Evolutionary conservation across 2,113 vertebrate species (phyloP), one percentile per base, ranked within the genome.

Genomic region (Platichthys flesus): DNA sequence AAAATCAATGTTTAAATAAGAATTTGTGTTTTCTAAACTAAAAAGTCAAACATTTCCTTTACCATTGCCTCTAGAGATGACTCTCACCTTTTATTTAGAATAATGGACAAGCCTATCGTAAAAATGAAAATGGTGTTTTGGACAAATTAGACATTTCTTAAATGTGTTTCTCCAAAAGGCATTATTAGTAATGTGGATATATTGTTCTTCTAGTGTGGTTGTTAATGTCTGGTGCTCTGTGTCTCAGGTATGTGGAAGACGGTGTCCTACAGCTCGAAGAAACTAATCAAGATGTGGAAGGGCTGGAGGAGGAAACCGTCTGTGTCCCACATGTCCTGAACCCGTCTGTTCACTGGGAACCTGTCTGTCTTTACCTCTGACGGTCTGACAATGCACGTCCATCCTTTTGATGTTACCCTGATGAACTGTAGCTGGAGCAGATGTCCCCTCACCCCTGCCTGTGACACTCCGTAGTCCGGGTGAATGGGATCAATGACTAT

Each of bases 231-330:
- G 18, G 10, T 56, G n/a, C 21, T 20, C n/a, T 24, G 54, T 42
- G 10, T 42, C 5, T 59, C 45, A 98, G 98, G 98, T 8, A 23
- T 96, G 69, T 93, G 95, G 93, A 99, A 98, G 78, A 95, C 96
- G 0, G 2, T 97, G 78, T 91, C 89, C 1, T 99, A 99, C 81
- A 96, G 97, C 88, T 90, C 93, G 24, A 96, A 93, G 84, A 99
- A 99, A 88, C 90, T 99, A 26, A 83, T 91, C 62, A 99, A 98
- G 93, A 99, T 99, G 97, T 94, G 96, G 91, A 97, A 92, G 79
- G 97, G 97, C 65, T 96, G 95, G 94, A 86, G 95, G 73, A 95
- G 89, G 89, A 96, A 95, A 90, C 78, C 91, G 0, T 79, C 90
- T 0, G 94, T 85, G 47, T 85, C 88, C 16, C 65, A 80, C 72